These are phyloP conservation scores for Acanthaster planci DNA, from an alignment of 35 echinoderm and acorn worm species.

Conservation along the genomic window DNA sequence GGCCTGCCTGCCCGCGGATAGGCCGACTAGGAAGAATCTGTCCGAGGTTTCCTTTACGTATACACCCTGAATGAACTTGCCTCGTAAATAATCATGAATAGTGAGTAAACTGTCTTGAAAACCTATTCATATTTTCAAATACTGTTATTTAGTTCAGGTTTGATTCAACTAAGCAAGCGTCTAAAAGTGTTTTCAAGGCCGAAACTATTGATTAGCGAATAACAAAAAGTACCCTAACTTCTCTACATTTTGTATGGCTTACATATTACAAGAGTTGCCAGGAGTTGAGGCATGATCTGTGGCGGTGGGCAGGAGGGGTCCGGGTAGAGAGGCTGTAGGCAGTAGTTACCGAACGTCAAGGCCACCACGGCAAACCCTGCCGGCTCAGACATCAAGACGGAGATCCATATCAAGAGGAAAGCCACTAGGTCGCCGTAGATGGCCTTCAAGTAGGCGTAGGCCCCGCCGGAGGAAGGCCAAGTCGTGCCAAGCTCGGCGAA, in stretches of 20 bases:
- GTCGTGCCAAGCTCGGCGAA: conserved; percentile 74
- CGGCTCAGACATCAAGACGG: conserved; percentile 63
- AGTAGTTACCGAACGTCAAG: conserved; percentile 80
- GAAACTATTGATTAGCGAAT: no score
- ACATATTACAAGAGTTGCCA: conserved; percentile 53
- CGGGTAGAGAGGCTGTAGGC: conserved; percentile 71
- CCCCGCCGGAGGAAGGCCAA: conserved; percentile 63
- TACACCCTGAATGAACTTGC: no score
- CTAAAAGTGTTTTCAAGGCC: no score
- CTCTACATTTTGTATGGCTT: conserved; percentile 28
- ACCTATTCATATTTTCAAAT: no score
- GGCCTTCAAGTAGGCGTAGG: conserved; percentile 60
- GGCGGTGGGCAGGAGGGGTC: conserved; percentile 55
- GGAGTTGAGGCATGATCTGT: conserved; percentile 23
- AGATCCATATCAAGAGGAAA: conserved; percentile 80
- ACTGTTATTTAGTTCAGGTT: no score
- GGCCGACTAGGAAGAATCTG: no score
- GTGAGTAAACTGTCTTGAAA: no score
- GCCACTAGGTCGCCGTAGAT: conserved; percentile 48
- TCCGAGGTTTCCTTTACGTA: no score
- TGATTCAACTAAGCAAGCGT: no score
- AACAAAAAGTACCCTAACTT: no score
- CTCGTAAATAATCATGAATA: no score
- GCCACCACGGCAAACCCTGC: conserved; percentile 52
- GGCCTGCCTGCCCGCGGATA: no score